Base-by-base conservation (phyloP, 2,797 vertebrate species). In the Sebastolobus altivelis region DNA sequence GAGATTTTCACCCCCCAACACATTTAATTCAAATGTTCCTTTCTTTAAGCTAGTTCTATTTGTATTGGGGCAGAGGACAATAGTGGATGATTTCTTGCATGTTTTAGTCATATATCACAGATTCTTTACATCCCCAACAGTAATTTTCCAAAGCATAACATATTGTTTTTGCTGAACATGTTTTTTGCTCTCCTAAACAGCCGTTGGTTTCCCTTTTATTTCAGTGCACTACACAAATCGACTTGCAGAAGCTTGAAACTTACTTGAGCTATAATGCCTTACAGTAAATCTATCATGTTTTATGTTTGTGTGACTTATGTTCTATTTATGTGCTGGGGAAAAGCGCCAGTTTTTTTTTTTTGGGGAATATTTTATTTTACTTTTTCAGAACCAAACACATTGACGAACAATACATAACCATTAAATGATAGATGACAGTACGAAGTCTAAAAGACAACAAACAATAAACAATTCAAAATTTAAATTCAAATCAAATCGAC, bases 101-200 rank as follows among this genome's bases (percentile, higher is more conserved):
- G 40, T 76, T 72, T 65, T 6, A 72, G 33, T 27, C 71, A 65
- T 31, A 62, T 4, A 49, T 62, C 27, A 67, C 14, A 82, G 29
- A 76, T 29, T 40, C 8, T 60, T 68, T 37, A 46, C 6, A 58
- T 69, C 27, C 29, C 20, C 35, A 33, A 3, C 8, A 22, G 18
- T 58, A 22, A 58, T 65, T 65, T 65, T 56, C 22, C 29, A 78
- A 20, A 58, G 18, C 65, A 52, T 46, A 22, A 11, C 46, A 62
- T 71, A 62, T 33, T 60, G 40, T 63, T 65, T 13, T 13, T 52
- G 33, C 16, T 52, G 9, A 54, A 55, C 14, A 5, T 61, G 54
- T 46, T 65, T 72, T 27, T 3, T 13, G 18, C 31, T n/a, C 49
- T 60, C 61, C 1, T 40, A 59, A 68, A 18, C 46, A 58, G 75